Evolutionary conservation across 2,888 invertebrate species (phyloP), one percentile per base, ranked within the genome.

Genomic region (Epinotia brunnichana): DNA sequence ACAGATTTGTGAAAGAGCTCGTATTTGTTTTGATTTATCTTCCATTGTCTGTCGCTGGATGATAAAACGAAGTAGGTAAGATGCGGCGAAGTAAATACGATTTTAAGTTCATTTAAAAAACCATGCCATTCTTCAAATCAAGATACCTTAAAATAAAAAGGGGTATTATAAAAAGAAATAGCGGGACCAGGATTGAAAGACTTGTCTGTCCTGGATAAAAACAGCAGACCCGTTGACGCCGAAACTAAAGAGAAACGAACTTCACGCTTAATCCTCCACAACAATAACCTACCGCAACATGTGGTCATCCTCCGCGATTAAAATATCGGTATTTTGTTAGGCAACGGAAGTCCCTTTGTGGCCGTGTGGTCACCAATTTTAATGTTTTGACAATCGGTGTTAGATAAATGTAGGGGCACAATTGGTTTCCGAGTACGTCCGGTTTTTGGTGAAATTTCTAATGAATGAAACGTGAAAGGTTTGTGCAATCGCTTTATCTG

Each of bases 351-450:
- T 85, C 70, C 82, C 76, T 86, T 89, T 89, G 88, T 90, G n/a
- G 35, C 80, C 84, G 82, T 83, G 83, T 87, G 90, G 87, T 84
- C 86, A 85, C 82, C 85, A 77, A 81, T 79, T 83, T 84, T 87
- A 87, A 79, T 89, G 87, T 90, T 90, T 86, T 89, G 88, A 90
- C 89, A 88, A 84, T 80, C 81, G 84, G 75, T 82, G 77, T 82
- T 86, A 77, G 75, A 78, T 78, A 78, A 79, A 77, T 74, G 72
- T 51, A 53, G 70, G 61, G 53, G 63, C 74, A 72, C 74, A 72
- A 74, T 64, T 81, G 80, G 82, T 83, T 84, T 83, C 85, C 76
- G 67, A 67, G 56, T 76, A 75, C 78, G 82, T 83, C 84, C 82
- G 82, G 79, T 77, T 79, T 69, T 62, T 48, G 76, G 74, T 73